Evolutionary conservation across 2,113 vertebrate genomes (phyloP).

Genomic region (Clarias magur): DNA sequence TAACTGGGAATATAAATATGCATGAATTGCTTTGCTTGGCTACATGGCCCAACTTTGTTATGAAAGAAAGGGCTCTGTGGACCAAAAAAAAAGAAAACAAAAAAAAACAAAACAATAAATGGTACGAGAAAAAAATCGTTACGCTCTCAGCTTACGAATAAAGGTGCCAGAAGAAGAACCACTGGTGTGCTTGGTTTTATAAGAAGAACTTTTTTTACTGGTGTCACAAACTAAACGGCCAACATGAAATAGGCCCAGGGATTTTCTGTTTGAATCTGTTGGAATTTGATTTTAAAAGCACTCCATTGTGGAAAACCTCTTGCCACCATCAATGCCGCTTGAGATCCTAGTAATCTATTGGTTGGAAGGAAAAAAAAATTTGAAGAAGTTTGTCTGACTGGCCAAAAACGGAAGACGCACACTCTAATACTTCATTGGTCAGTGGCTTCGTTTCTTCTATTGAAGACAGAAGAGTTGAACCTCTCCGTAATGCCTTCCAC

Average conservation of each 20-base stretch:
- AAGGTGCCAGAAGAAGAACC: neutral
- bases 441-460: too few relatives aligned
- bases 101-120: neutral
- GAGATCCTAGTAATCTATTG: neutral
- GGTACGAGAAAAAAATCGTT: neutral
- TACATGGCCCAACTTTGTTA: neutral
- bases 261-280: neutral
- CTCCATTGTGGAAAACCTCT: neutral
- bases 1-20: slow-evolving; percentile 22
- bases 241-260: neutral
- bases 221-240: neutral
- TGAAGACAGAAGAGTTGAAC: too few relatives aligned
- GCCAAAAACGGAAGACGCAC: too few relatives aligned
- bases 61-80: neutral
- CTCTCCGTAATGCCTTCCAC: too few relatives aligned
- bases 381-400: too few relatives aligned
- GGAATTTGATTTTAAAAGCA: neutral
- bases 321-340: neutral
- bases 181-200: neutral
- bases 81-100: neutral
- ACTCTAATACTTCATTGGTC: too few relatives aligned
- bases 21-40: slow-evolving; percentile 9
- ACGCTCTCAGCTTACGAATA: neutral
- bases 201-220: neutral
- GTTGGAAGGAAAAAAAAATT: too few relatives aligned